These are phyloP conservation scores for Steinernema feltiae DNA, from an alignment of 1,140 invertebrate genomes.

Conservation along the genomic window DNA sequence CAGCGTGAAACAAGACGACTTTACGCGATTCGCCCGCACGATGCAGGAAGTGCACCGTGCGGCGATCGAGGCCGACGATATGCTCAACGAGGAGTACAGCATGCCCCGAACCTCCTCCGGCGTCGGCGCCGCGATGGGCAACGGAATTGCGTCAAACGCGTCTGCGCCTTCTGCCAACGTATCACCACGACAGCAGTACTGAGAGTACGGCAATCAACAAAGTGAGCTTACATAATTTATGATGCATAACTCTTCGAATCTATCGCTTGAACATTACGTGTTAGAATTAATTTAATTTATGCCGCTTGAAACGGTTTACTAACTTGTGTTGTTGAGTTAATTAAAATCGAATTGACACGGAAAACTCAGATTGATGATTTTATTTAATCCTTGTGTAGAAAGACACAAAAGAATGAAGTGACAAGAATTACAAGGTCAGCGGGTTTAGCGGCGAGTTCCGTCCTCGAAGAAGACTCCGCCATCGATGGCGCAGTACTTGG, in stretches of 20 bases:
- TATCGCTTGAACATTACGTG: not conserved
- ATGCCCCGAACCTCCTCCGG: not conserved
- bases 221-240: not conserved
- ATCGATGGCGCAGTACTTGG: constrained; percentile 49
- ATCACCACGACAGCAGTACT: not conserved
- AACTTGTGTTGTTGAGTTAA: no score
- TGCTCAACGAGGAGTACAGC: not conserved
- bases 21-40: constrained; percentile 19
- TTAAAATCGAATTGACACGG: no score
- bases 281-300: not conserved
- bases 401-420: not conserved
- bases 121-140: not conserved
- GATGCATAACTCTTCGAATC: not conserved
- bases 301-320: no score
- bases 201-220: not conserved
- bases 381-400: not conserved
- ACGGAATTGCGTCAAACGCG: not conserved
- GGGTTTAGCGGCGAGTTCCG: constrained; percentile 35
- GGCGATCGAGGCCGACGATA: not conserved
- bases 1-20: constrained; percentile 28
- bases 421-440: not conserved
- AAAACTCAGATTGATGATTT: not conserved
- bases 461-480: constrained; percentile 56
- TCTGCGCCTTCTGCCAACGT: not conserved
- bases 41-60: not conserved